These are phyloP conservation scores for Gallinago undulata DNA, from an alignment of 2,113 vertebrate species.

Conservation along the genomic window DNA sequence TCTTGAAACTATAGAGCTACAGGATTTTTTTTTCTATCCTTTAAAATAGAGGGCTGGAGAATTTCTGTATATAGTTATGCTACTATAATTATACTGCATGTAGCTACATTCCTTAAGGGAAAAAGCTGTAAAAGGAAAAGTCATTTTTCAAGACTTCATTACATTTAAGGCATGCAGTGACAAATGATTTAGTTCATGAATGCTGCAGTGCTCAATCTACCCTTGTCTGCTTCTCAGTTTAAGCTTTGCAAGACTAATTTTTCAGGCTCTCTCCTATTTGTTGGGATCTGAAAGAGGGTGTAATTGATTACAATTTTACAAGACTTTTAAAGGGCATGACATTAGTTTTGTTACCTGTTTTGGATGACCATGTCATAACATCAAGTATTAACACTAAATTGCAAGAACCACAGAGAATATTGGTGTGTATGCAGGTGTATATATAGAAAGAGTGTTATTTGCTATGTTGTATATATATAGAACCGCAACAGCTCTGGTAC, in stretches of 20 bases:
- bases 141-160: not conserved
- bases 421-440: not conserved
- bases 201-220: not conserved
- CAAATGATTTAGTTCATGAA: not conserved
- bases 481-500: not conserved
- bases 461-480: not conserved
- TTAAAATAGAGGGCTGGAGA: not conserved
- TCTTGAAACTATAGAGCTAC: not conserved
- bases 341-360: not conserved
- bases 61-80: not conserved
- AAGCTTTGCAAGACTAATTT: not conserved
- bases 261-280: not conserved
- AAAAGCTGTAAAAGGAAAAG: not conserved
- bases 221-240: not conserved
- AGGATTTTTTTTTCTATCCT: not conserved
- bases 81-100: not conserved
- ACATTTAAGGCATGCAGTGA: not conserved
- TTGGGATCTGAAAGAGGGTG: not conserved
- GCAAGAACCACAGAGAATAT: not conserved
- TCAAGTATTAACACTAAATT: not conserved
- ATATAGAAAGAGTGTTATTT: not conserved
- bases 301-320: not conserved
- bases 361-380: not conserved
- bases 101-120: not conserved
- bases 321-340: not conserved